Conservation (phyloP, 1,140 invertebrate genomes). For the Drosophila ficusphila region DNA sequence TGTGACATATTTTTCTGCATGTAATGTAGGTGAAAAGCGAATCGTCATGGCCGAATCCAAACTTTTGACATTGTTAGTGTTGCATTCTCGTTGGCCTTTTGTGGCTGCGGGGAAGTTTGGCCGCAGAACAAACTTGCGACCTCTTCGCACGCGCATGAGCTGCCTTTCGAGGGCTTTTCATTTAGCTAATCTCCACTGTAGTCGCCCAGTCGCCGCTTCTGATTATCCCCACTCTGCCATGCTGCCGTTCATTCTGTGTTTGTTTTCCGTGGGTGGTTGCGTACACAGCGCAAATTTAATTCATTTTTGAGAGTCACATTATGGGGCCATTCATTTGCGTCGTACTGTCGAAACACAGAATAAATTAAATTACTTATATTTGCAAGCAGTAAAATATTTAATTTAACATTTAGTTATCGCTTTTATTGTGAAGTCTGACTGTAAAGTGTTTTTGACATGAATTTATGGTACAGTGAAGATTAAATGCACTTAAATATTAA, state of each 20-base stretch:
- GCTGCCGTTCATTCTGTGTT: slow-evolving; percentile 8
- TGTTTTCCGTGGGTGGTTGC: slow-evolving; percentile 19
- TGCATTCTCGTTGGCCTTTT: slow-evolving; percentile 38
- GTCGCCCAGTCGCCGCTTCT: slow-evolving; percentile 47
- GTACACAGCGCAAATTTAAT: neutral
- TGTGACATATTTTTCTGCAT: no score
- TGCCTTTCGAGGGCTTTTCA: slow-evolving; percentile 45
- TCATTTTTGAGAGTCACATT: neutral
- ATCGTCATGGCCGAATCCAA: slow-evolving; percentile 1
- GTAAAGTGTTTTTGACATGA: no score
- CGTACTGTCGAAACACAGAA: neutral
- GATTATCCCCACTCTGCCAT: slow-evolving; percentile 51
- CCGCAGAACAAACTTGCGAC: slow-evolving; percentile 39
- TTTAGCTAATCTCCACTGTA: slow-evolving; percentile 60
- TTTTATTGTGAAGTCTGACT: no score
- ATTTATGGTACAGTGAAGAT: no score
- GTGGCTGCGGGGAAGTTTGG: slow-evolving; percentile 29
- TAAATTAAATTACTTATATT: no score
- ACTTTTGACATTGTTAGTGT: slow-evolving; percentile 27
- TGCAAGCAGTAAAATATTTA: no score
- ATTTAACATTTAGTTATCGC: no score
- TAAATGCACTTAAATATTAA: no score
- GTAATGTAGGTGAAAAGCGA: neutral
- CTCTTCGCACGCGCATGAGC: slow-evolving; percentile 34
- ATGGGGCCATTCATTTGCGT: neutral